A percentile compares a stretch with the other conserved stretches of the same genome.
Conservation (phyloP, 2,888 invertebrate species). For the Pammene aurita region DNA sequence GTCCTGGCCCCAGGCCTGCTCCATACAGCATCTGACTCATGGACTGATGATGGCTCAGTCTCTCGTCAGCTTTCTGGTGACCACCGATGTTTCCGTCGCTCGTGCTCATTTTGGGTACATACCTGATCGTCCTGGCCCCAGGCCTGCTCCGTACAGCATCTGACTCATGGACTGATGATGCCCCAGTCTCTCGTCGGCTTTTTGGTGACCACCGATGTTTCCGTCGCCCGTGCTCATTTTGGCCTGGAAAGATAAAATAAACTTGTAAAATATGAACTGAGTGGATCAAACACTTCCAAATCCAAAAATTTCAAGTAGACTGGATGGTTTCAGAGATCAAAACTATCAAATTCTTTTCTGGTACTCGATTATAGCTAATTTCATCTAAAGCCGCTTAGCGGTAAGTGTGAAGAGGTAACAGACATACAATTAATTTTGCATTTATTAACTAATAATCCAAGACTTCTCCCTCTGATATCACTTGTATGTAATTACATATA, state of each 20-base stretch:
- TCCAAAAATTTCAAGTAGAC: too few species aligned
- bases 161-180: conserved; percentile 82
- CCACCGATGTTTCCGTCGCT: conserved; percentile 79
- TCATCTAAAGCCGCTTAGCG: too few species aligned
- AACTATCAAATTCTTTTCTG: too few species aligned
- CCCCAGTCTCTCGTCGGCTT: conserved; percentile 74
- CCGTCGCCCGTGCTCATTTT: conserved; percentile 85
- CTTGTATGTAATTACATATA: too few species aligned
- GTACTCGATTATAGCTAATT: too few species aligned
- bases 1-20: conserved; percentile 51
- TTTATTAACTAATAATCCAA: too few species aligned
- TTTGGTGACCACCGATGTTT: conserved; percentile 75
- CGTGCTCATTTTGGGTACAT: conserved; percentile 53
- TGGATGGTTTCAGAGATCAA: too few species aligned
- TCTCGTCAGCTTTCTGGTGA: conserved; percentile 79
- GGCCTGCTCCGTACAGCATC: conserved; percentile 80
- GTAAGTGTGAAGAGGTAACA: too few species aligned
- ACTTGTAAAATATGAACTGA: conserved; percentile 5
- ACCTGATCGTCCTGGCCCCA: conserved; percentile 81
- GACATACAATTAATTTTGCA: too few species aligned
- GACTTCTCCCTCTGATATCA: too few species aligned
- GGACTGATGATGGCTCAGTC: conserved; percentile 72
- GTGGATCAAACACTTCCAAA: too few species aligned
- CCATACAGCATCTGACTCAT: conserved; percentile 82
- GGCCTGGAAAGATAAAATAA: conserved; percentile 74